Evolutionary conservation across 2,797 vertebrate genomes (phyloP).

Genomic region (Hafferia zeledoni): DNA sequence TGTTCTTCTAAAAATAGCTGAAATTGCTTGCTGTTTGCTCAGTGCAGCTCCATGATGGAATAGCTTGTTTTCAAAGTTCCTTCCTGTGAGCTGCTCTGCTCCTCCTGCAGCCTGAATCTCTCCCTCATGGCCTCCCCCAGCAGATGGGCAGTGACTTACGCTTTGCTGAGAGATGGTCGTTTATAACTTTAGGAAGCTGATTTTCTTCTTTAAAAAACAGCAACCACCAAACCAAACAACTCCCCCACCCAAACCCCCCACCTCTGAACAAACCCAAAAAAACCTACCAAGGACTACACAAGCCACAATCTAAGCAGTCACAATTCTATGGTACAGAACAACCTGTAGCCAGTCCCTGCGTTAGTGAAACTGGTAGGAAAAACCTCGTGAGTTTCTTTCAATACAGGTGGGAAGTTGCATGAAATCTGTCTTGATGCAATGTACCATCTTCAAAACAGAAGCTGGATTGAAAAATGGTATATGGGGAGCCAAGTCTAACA

Average conservation of each 20-base stretch:
- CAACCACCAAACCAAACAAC: background rate
- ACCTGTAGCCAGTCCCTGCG: background rate
- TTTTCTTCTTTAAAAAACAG: background rate
- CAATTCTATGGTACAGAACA: background rate
- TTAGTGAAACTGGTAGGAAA: background rate
- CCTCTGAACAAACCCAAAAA: background rate
- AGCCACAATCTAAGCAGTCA: background rate
- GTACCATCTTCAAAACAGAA: background rate
- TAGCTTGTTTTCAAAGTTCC: background rate
- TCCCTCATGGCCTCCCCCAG: background rate
- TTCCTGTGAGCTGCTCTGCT: slow-evolving; percentile 9
- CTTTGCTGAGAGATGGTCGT: slow-evolving; percentile 6
- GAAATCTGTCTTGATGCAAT: background rate
- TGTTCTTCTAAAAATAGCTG: slow-evolving; percentile 37
- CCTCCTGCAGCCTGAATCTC: background rate
- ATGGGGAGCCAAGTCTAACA: background rate
- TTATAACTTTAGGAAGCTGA: background rate
- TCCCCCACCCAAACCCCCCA: fast-evolving
- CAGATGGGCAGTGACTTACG: slow-evolving; percentile 42
- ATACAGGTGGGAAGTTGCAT: background rate
- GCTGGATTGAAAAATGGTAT: background rate
- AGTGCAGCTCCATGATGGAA: background rate
- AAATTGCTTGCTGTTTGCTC: background rate
- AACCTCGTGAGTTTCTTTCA: background rate
- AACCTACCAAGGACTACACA: fast-evolving